Percentiles rank a stretch among this genome's conserved stretches.
Conservation (phyloP, 2,113 vertebrate species). For the Oryzias melastigma region DNA sequence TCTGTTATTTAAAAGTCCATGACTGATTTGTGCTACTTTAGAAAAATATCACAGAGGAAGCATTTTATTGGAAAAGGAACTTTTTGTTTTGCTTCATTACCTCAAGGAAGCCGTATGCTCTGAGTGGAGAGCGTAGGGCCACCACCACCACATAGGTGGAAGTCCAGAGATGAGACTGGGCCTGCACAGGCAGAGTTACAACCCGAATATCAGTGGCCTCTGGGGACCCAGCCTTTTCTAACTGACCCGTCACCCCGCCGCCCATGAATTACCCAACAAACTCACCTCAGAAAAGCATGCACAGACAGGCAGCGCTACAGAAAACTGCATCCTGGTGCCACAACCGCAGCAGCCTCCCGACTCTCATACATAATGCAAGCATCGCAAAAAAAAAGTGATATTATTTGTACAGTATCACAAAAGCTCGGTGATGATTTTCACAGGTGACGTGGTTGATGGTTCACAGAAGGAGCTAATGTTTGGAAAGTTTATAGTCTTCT, state of each 20-base stretch:
- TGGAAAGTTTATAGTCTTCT: slow-evolving; percentile 33
- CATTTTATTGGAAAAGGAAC: slow-evolving; percentile 37
- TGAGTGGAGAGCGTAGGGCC: slow-evolving; percentile 5
- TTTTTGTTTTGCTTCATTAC: slow-evolving; percentile 33
- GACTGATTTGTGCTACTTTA: slow-evolving; percentile 11
- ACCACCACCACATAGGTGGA: slow-evolving; percentile 36
- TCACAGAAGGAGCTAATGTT: slow-evolving; percentile 31
- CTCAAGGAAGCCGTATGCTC: slow-evolving; percentile 17
- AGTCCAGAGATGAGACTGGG: slow-evolving; percentile 44
- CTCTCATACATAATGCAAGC: slow-evolving; percentile 9
- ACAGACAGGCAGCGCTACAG: slow-evolving; percentile 34
- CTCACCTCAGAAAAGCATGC: slow-evolving; percentile 38
- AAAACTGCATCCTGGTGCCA: slow-evolving; percentile 28
- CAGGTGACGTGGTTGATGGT: slow-evolving; percentile 17
- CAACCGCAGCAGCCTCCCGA: slow-evolving; percentile 21
- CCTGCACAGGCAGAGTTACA: slow-evolving; percentile 44
- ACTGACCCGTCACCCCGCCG: slow-evolving; percentile 51
- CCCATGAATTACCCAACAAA: slow-evolving; percentile 51
- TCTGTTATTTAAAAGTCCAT: slow-evolving; percentile 2
- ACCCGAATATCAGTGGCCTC: slow-evolving; percentile 37
- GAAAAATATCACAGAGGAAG: slow-evolving; percentile 18
- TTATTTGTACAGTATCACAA: slow-evolving; percentile 32
- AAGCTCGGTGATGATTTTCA: slow-evolving; percentile 44
- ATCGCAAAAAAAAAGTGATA: slow-evolving; percentile 23
- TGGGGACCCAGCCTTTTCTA: slow-evolving; percentile 35